A percentile compares a stretch with the other conserved stretches of the same genome.
phyloP scores from a whole-genome alignment of 2,113 vertebrate genomes.

The Amphiprion ocellaris region DNA sequence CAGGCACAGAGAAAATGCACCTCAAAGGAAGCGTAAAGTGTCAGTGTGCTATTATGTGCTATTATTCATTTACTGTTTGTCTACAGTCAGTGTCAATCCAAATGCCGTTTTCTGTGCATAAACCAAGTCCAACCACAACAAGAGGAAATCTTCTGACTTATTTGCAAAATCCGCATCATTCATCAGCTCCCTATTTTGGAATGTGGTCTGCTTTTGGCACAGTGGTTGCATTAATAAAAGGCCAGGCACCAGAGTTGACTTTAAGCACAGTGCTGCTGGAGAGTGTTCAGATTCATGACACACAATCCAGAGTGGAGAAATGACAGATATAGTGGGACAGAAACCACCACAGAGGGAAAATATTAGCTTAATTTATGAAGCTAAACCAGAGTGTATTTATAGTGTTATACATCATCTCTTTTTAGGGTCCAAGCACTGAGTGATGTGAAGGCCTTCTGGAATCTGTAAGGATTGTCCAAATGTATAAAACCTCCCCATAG shows the following conservation, averaged over 20 bases:
- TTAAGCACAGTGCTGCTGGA: background rate
- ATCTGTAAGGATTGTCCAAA: no score
- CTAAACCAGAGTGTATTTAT: background rate
- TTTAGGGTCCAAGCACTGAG: no score
- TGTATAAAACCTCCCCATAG: no score
- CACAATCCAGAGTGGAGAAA: background rate
- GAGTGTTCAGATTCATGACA: background rate
- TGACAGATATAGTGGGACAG: background rate
- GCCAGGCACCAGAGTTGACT: background rate
- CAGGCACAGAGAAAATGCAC: conserved; percentile 12
- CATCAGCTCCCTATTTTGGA: no score
- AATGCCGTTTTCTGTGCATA: background rate
- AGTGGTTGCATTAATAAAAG: background rate
- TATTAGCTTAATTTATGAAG: background rate
- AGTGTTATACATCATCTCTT: no score
- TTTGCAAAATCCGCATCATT: no score
- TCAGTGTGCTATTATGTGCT: background rate
- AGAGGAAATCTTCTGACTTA: background rate
- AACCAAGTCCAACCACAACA: background rate
- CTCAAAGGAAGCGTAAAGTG: background rate
- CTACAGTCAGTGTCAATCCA: background rate
- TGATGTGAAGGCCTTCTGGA: no score
- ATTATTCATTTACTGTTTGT: background rate
- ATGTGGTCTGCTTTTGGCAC: background rate
- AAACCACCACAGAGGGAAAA: background rate